A percentile compares a stretch with the other conserved stretches of the same genome.
phyloP scores from a whole-genome alignment of 92 coral and sea anemone genomes.

The Pocillopora meandrina region DNA sequence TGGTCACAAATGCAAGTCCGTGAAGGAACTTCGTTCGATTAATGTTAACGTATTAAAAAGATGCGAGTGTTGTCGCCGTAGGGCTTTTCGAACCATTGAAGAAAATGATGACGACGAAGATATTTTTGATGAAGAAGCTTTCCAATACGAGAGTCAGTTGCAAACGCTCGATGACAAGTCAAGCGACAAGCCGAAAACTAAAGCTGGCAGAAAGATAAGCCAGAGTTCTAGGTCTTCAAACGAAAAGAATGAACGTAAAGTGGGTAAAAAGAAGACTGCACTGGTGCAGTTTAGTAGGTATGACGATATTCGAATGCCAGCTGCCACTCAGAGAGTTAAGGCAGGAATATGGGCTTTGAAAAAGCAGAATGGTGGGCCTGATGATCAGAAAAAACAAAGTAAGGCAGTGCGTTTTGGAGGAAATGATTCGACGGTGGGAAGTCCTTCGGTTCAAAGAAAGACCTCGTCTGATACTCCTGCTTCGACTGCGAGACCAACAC shows the following conservation, averaged over 20 bases:
- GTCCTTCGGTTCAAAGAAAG: not conserved
- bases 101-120: conserved; percentile 42
- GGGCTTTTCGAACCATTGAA: conserved; percentile 55
- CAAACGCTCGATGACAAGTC: not conserved
- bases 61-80: conserved; percentile 81
- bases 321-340: conserved; percentile 32
- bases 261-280: conserved; percentile 26
- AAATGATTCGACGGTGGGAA: not conserved
- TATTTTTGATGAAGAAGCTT: conserved; percentile 40
- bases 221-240: not conserved
- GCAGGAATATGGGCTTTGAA: conserved; percentile 52
- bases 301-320: conserved; percentile 30
- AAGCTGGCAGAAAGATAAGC: not conserved
- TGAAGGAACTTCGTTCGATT: conserved; percentile 54
- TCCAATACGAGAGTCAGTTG: conserved; percentile 8
- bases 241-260: conserved; percentile 7
- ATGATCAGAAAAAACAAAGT: not conserved
- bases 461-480: conserved; percentile 7
- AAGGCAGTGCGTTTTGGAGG: conserved; percentile 26
- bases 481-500: conserved; percentile 1
- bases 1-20: conserved; percentile 26
- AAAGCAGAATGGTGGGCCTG: conserved; percentile 20
- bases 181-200: conserved; percentile 1
- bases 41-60: conserved; percentile 70
- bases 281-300: conserved; percentile 29